A percentile compares a stretch with the other conserved stretches of the same genome.
phyloP scores from a whole-genome alignment of 2,888 invertebrate genomes.

The Lacanobia oleracea region DNA sequence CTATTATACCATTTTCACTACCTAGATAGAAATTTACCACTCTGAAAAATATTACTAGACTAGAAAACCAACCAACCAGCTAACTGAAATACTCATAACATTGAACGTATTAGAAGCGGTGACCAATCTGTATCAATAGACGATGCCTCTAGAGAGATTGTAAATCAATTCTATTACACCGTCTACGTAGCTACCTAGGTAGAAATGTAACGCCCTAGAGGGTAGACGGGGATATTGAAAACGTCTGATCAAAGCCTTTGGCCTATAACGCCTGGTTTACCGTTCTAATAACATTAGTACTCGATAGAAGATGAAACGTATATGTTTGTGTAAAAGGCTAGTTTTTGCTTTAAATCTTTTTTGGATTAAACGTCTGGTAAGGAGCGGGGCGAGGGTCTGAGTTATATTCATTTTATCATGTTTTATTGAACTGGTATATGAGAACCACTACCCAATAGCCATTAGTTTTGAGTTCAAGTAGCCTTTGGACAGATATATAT shows the following conservation, averaged over 20 bases:
- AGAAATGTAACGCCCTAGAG: constrained; percentile 33
- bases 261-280: constrained; percentile 16
- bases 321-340: not conserved
- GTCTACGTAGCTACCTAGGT: constrained; percentile 14
- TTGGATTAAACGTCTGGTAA: not conserved
- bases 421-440: too few species aligned
- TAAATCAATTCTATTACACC: constrained; percentile 39
- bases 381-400: too few species aligned
- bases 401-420: too few species aligned
- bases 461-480: too few species aligned
- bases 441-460: too few species aligned
- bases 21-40: not conserved
- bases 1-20: not conserved
- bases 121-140: constrained; percentile 23
- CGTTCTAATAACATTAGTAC: constrained; percentile 26
- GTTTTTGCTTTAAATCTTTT: not conserved
- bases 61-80: not conserved
- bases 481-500: too few species aligned
- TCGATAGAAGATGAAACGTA: constrained; percentile 6
- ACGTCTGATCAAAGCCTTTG: constrained; percentile 42
- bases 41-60: not conserved
- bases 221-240: constrained; percentile 47
- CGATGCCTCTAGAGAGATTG: constrained; percentile 17
- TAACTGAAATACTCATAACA: not conserved
- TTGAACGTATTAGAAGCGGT: not conserved